These are phyloP conservation scores for Xestia xanthographa DNA, from an alignment of 2,888 invertebrate species.

Conservation along the genomic window DNA sequence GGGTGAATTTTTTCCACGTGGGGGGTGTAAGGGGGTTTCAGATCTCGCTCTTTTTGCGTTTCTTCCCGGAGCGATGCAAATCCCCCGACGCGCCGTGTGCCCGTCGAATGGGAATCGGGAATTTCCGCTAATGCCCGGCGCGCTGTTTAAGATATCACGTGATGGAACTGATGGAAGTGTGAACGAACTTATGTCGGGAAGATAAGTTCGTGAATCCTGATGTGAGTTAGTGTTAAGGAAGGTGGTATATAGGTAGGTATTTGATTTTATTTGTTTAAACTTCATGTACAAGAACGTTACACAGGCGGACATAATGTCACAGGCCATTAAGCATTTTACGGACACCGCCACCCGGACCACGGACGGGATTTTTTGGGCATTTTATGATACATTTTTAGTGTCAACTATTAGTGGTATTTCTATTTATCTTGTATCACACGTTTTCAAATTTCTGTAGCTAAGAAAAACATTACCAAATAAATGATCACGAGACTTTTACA, in stretches of 20 bases:
- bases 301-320: no score
- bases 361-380: no score
- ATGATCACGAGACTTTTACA: constrained; percentile 12
- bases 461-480: neutral
- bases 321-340: no score
- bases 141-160: constrained; percentile 58
- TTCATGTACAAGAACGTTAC: no score
- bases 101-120: constrained; percentile 80
- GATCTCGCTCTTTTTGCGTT: constrained; percentile 84
- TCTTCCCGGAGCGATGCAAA: constrained; percentile 87
- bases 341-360: no score
- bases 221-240: neutral
- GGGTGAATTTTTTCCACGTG: constrained; percentile 61
- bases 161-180: constrained; percentile 50
- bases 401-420: no score
- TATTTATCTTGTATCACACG: neutral
- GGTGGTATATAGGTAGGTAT: neutral
- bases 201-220: constrained; percentile 38
- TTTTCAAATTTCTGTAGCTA: neutral
- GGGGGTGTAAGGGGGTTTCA: constrained; percentile 52
- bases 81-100: constrained; percentile 76
- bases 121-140: constrained; percentile 79
- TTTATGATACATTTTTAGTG: no score
- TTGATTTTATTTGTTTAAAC: no score
- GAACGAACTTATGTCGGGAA: constrained; percentile 44